A percentile compares a stretch with the other conserved stretches of the same genome.
Conservation (phyloP, 2,113 vertebrate species). For the Dolichotis patagonum region DNA sequence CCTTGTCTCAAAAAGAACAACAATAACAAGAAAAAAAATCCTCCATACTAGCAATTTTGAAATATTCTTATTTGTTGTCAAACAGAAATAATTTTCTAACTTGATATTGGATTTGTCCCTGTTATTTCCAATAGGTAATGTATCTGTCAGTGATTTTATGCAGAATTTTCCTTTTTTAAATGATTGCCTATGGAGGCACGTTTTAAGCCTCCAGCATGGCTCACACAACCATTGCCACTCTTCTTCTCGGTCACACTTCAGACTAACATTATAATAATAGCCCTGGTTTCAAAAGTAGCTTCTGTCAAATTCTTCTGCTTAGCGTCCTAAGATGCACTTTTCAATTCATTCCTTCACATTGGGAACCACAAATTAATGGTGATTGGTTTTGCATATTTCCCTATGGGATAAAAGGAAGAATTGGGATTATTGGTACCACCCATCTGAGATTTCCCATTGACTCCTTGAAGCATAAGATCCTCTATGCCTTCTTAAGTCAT, state of each 20-base stretch:
- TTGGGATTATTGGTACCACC: too few species aligned
- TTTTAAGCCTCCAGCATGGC: not conserved
- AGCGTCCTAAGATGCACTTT: not conserved
- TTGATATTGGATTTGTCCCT: not conserved
- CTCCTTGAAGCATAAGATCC: too few species aligned
- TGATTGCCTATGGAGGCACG: not conserved
- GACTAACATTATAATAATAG: not conserved
- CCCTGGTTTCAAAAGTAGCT: not conserved
- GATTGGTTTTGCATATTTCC: too few species aligned
- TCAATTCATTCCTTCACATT: not conserved
- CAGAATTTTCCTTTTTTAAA: not conserved
- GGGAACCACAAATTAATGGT: too few species aligned
- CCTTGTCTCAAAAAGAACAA: too few species aligned
- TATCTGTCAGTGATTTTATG: not conserved
- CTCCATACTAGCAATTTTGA: not conserved
- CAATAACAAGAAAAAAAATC: not conserved
- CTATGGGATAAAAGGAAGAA: too few species aligned
- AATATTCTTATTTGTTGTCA: not conserved
- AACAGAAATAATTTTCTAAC: not conserved
- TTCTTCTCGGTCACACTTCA: not conserved
- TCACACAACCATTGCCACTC: not conserved
- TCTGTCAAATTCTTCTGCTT: conserved; percentile 10
- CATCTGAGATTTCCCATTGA: too few species aligned
- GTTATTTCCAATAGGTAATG: not conserved
- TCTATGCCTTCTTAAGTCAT: too few species aligned